These are phyloP conservation scores for Rhinolophus sinicus DNA, from an alignment of 2,113 vertebrate genomes.

Conservation along the genomic window DNA sequence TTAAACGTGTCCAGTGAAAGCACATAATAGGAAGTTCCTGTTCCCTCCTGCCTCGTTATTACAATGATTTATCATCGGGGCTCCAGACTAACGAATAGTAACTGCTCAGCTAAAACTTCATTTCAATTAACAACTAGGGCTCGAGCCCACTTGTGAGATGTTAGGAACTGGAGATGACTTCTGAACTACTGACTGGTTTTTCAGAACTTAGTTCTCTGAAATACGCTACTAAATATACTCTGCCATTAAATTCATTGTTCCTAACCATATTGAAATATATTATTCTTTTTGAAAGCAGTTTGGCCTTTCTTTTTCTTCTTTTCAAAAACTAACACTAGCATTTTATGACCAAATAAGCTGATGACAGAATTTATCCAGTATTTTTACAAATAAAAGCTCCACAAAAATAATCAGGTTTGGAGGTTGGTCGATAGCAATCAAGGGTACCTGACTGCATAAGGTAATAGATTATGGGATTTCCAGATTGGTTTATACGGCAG, in stretches of 20 bases:
- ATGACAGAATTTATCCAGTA: neutral
- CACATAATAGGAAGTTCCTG: neutral
- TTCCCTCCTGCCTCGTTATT: neutral
- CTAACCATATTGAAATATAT: neutral
- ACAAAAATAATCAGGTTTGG: accelerated
- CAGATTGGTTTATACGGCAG: accelerated
- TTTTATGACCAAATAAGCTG: neutral
- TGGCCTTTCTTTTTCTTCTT: neutral
- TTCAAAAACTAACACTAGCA: neutral
- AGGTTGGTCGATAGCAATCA: neutral
- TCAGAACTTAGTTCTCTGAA: neutral
- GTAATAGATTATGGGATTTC: accelerated
- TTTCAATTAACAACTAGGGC: neutral
- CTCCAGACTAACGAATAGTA: neutral
- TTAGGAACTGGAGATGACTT: neutral
- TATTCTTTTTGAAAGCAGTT: neutral
- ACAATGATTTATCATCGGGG: neutral
- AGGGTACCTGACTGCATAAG: too few species aligned
- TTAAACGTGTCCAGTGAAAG: neutral
- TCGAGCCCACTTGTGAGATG: neutral
- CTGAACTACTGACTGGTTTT: neutral
- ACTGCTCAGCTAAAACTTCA: neutral
- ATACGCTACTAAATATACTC: neutral
- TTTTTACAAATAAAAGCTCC: neutral
- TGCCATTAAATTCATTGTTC: neutral